Base-by-base conservation (phyloP, 2,888 invertebrate species). In the Actias luna region DNA sequence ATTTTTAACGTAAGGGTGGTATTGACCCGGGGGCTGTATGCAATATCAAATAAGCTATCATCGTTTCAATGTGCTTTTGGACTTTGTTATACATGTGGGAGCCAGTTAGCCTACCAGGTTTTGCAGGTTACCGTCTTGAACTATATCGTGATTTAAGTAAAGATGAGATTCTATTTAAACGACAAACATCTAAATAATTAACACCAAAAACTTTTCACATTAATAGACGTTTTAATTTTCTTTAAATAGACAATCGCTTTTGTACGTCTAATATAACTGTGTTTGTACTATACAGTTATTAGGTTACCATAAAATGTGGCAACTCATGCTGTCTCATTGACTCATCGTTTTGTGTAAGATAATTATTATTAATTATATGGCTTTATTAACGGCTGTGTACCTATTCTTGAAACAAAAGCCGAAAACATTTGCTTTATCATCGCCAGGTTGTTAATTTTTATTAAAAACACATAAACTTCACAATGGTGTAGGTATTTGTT, bases 301-400 rank as follows among this genome's bases (percentile, higher is more conserved):
- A 55, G 29, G 27, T 29, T n/a, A n/a, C 14, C 58, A 58, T 31
- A 58, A 62, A 52, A 58, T 29, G 14, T 31, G 16, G 58, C 61
- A 64, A 84, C 78, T 89, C 89, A 89, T 77, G 80, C 80, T 73
- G 80, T 81, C 84, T 82, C 84, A 86, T 88, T 87, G 77, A 72
- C 73, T 74, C 66, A 65, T 68, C 70, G 71, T 73, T 78, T 73
- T 77, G 69, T 76, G 69, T 73, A 66, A 67, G 71, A 77, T 88
- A 87, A 89, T 89, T 85, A 85, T 83, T 85, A 87, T 89, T 88
- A 88, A 89, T 89, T 84, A 84, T 75, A 63, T 42, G 52, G 68
- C 65, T 69, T 78, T 76, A 83, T 80, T 78, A 83, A 84, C 81
- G 78, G 69, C 69, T 77, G 67, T 69, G 68, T 66, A 66, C 74